Evolutionary conservation across 2,888 invertebrate genomes (phyloP).

Genomic region (Melanargia galathea): DNA sequence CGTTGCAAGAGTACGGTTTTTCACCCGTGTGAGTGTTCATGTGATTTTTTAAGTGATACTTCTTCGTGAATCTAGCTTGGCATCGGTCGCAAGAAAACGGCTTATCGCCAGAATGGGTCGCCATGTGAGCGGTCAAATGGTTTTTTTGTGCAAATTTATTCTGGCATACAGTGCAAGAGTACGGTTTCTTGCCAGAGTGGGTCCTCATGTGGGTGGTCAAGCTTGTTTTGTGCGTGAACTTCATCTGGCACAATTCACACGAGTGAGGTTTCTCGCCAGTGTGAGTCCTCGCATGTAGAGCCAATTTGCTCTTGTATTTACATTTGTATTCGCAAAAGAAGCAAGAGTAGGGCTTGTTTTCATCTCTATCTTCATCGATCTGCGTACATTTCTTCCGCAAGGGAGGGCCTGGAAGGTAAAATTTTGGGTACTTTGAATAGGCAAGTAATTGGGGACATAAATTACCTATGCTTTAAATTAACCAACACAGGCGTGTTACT

Average conservation of each 20-base stretch:
- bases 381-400: neutral
- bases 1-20: neutral
- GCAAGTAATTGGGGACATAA: too few relatives aligned
- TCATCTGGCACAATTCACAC: neutral
- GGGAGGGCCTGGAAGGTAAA: neutral
- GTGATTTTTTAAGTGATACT: neutral
- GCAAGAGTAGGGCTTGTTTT: neutral
- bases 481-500: too few relatives aligned
- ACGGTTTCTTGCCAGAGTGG: neutral
- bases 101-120: neutral
- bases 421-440: neutral
- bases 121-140: neutral
- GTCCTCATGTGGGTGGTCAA: neutral
- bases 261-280: neutral
- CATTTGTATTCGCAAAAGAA: neutral
- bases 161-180: neutral
- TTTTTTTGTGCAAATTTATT: too few relatives aligned
- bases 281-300: neutral
- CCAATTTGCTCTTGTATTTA: neutral
- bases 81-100: neutral
- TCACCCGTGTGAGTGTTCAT: neutral
- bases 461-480: too few relatives aligned
- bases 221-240: neutral
- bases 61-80: neutral
- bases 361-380: neutral